Base-by-base conservation (phyloP, 2,888 invertebrate species). In the Drosophila anceps region DNA sequence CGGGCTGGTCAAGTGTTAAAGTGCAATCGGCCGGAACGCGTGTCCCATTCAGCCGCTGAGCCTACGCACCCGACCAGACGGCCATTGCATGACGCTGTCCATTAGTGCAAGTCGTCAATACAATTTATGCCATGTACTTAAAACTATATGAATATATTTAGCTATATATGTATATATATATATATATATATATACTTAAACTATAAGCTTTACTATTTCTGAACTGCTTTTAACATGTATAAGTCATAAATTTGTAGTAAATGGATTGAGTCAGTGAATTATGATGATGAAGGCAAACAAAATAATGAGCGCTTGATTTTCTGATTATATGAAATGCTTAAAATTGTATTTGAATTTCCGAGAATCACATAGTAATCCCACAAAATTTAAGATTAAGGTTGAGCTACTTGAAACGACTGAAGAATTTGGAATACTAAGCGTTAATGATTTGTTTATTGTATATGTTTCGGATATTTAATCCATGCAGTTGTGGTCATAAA, bases 1-100 rank as follows among this genome's bases (percentile, higher is more conserved):
- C 50, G 44, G 62, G 24, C 88, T 81, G 84, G 86, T 81, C 84
- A 88, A 84, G 84, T 84, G 84, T 88, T 86, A 88, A 84, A 83
- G 84, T 81, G 84, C 84, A 84, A 86, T 84, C 79, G 88, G 81
- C 70, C 87, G 86, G 81, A 88, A 88, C 79, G 71, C 55, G 71
- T 73, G 62, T 75, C 66, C 72, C 64, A 73, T 74, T 70, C 66
- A 69, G 41, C 50, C 20, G 54, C 35, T 61, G 43, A 53, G 71
- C 74, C 76, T 46, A 79, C 76, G 73, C 81, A 79, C 50, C 67
- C 51, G 64, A 55, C 46, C 41, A n/a, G 31, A 51, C 51, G 73
- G 59, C 61, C 83, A 63, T 75, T 72, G 70, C 82, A 74, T 82
- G 82, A 73, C 82, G 76, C 51, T 73, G 73, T 31, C 74, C 82